Evolutionary conservation across 2,113 vertebrate genomes (phyloP).

Genomic region (Falco punctatus): DNA sequence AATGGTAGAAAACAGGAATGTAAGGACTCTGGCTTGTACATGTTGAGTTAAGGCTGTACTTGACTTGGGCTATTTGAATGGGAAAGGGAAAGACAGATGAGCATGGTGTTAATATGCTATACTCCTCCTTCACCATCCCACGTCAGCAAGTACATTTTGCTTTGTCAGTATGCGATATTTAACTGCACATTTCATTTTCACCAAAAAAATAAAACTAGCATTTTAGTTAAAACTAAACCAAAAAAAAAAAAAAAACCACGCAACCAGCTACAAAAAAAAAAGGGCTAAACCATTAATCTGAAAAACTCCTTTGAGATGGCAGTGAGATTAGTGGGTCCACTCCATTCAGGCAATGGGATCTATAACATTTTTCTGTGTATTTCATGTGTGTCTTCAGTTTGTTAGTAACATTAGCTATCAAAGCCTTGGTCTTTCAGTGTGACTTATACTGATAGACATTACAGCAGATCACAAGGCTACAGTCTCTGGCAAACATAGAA

Average conservation of each 20-base stretch:
- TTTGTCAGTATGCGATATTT: neutral
- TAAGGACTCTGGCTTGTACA: neutral
- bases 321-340: neutral
- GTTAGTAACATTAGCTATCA: slow-evolving; percentile 6
- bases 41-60: neutral
- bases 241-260: neutral
- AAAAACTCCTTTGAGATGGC: neutral
- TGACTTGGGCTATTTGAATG: neutral
- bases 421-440: slow-evolving; percentile 46
- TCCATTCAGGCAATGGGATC: neutral
- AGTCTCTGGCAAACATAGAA: neutral
- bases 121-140: neutral
- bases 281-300: neutral
- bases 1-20: neutral
- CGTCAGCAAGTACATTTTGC: neutral
- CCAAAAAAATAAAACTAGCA: neutral
- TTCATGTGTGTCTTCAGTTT: slow-evolving; percentile 54
- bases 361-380: neutral
- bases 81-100: neutral
- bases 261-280: neutral
- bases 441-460: slow-evolving; percentile 38
- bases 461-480: slow-evolving; percentile 56
- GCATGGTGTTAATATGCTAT: rapidly evolving
- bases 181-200: neutral
- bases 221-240: neutral